A percentile compares a stretch with the other conserved stretches of the same genome.
Evolutionary conservation across 2,113 vertebrate genomes (phyloP).

Genomic region (Leiothrix lutea): DNA sequence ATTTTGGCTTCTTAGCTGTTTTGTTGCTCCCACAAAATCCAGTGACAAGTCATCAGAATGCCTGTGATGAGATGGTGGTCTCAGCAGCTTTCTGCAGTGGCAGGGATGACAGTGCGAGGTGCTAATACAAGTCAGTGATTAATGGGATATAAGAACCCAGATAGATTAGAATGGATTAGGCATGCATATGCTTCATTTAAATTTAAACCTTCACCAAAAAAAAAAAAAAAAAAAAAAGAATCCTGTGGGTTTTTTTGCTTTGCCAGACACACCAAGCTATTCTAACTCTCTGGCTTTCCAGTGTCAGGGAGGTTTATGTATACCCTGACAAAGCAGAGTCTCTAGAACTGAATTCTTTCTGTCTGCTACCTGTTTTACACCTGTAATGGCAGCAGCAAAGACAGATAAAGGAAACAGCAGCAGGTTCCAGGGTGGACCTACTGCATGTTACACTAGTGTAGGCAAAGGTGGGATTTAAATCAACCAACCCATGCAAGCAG

Average conservation of each 20-base stretch:
- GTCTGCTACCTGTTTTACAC: not conserved
- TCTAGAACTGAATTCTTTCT: not conserved
- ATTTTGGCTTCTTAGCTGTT: constrained; percentile 32
- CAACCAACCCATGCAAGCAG: not conserved
- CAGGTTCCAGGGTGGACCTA: not conserved
- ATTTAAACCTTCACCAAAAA: not conserved
- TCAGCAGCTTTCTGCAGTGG: not conserved
- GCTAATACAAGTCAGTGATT: constrained; percentile 49
- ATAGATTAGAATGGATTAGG: constrained; percentile 44
- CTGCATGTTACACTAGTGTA: not conserved
- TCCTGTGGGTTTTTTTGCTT: not conserved
- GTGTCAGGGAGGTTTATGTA: not conserved
- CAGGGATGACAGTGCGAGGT: not conserved
- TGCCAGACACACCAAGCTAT: not conserved
- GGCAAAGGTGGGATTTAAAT: not conserved
- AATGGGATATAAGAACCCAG: constrained; percentile 38
- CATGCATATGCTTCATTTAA: constrained; percentile 2
- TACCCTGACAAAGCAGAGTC: not conserved
- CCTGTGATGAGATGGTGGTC: constrained; percentile 1
- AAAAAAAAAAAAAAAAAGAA: not conserved
- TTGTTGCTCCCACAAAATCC: constrained; percentile 15
- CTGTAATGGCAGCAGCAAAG: not conserved
- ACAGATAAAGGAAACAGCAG: not conserved
- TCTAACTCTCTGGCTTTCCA: not conserved
- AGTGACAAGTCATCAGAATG: constrained; percentile 61